phyloP scores from a whole-genome alignment of 2,888 invertebrate species.

The Bimastos eiseni region DNA sequence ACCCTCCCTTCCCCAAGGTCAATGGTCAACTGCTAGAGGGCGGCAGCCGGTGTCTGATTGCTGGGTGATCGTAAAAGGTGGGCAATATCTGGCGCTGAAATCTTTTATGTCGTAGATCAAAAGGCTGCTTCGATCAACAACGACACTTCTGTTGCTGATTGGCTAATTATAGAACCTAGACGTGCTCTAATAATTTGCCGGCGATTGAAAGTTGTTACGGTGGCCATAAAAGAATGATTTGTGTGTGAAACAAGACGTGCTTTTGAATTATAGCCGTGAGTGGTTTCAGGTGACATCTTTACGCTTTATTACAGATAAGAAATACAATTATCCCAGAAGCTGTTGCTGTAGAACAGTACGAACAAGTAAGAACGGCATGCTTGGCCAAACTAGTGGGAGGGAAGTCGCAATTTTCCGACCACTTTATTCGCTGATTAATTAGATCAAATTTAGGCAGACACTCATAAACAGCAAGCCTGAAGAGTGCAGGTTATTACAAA shows the following conservation, averaged over 20 bases:
- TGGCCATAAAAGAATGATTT: background rate
- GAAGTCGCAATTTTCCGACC: background rate
- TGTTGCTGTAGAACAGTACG: background rate
- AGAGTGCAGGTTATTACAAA: too few species aligned
- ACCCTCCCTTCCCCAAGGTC: background rate
- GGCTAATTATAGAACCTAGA: background rate
- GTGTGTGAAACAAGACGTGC: background rate
- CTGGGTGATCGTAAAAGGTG: background rate
- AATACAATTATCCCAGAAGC: background rate
- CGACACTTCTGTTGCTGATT: background rate
- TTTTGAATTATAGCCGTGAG: background rate
- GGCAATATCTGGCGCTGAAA: background rate
- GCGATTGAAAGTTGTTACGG: background rate
- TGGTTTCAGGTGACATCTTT: background rate
- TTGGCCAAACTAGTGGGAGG: background rate
- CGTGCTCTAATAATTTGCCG: background rate
- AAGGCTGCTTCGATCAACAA: background rate
- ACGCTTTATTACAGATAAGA: background rate
- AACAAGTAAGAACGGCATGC: background rate
- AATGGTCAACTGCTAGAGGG: background rate
- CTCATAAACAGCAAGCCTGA: background rate
- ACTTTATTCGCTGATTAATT: background rate
- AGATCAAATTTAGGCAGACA: background rate
- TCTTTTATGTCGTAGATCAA: slow-evolving; percentile 13
- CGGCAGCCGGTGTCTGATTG: background rate